Conservation (phyloP, 1,140 invertebrate genomes). For the Drosophila elegans region DNA sequence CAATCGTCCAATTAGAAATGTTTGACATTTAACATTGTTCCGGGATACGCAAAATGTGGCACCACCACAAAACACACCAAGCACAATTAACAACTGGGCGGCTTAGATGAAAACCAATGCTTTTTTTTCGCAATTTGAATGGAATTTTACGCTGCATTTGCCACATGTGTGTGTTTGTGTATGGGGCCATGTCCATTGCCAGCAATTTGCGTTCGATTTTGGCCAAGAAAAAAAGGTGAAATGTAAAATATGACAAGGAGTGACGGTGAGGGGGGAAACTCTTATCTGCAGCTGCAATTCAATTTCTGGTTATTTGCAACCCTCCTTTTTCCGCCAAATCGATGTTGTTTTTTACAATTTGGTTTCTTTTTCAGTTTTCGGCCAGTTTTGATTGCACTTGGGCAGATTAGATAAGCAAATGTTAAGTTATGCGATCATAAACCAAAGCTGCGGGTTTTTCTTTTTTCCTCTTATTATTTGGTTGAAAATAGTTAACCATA, state of each 20-base stretch:
- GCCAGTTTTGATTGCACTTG: constrained; percentile 47
- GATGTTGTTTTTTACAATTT: constrained; percentile 14
- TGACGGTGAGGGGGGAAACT: not conserved
- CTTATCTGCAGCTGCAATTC: constrained; percentile 38
- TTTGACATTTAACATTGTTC: constrained; percentile 52
- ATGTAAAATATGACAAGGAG: constrained; percentile 31
- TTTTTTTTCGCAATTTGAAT: constrained; percentile 15
- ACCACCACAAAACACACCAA: not conserved
- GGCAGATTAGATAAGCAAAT: constrained; percentile 51
- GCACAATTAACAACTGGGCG: constrained; percentile 7
- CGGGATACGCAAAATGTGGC: constrained; percentile 39
- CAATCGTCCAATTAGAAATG: constrained; percentile 39
- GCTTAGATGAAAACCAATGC: constrained; percentile 23
- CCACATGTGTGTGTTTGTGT: constrained; percentile 11
- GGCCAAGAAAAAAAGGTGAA: constrained; percentile 23
- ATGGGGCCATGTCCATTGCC: not conserved
- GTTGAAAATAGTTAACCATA: constrained; percentile 2
- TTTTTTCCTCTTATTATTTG: not conserved
- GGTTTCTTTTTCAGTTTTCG: constrained; percentile 16
- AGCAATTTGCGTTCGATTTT: constrained; percentile 42
- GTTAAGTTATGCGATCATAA: constrained; percentile 48
- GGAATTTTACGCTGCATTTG: constrained; percentile 3
- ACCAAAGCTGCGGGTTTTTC: constrained; percentile 29
- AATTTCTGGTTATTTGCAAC: constrained; percentile 27
- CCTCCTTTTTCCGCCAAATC: constrained; percentile 12